Evolutionary conservation across 2,113 vertebrate species (phyloP).

Genomic region (Columba livia): DNA sequence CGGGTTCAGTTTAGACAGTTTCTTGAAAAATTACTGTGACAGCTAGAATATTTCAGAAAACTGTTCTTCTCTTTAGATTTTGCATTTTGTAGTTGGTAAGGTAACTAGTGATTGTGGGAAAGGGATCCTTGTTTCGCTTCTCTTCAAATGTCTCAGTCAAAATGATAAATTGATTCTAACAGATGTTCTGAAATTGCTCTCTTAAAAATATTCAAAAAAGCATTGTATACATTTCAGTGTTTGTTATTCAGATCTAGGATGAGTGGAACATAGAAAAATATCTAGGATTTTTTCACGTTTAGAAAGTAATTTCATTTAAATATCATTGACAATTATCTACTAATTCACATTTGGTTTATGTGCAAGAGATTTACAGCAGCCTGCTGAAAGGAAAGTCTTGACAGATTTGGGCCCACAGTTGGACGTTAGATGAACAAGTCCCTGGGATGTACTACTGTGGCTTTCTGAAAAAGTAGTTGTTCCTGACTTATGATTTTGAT

Average conservation of each 20-base stretch:
- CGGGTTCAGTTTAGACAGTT: neutral
- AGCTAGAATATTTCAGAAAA: slow-evolving; percentile 2
- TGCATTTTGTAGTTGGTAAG: neutral
- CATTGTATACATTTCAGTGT: neutral
- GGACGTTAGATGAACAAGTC: neutral
- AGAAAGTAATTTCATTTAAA: neutral
- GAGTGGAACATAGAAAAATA: neutral
- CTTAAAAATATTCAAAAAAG: neutral
- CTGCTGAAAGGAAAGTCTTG: neutral
- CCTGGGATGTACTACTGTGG: neutral
- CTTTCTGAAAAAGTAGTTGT: neutral
- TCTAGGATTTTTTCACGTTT: neutral
- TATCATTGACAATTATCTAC: neutral
- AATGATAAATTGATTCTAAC: neutral
- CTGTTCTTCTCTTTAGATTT: neutral
- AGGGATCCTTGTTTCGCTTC: neutral
- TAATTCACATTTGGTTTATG: neutral
- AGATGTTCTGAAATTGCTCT: neutral
- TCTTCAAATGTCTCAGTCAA: neutral
- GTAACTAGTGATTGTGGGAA: neutral
- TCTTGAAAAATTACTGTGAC: neutral
- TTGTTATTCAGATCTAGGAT: neutral
- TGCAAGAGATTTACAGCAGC: neutral
- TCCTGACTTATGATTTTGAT: neutral
- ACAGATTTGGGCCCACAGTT: neutral